Evolutionary conservation across 2,113 vertebrate genomes (phyloP), one percentile per base, ranked within the genome.

Genomic region (Lepus timidus): DNA sequence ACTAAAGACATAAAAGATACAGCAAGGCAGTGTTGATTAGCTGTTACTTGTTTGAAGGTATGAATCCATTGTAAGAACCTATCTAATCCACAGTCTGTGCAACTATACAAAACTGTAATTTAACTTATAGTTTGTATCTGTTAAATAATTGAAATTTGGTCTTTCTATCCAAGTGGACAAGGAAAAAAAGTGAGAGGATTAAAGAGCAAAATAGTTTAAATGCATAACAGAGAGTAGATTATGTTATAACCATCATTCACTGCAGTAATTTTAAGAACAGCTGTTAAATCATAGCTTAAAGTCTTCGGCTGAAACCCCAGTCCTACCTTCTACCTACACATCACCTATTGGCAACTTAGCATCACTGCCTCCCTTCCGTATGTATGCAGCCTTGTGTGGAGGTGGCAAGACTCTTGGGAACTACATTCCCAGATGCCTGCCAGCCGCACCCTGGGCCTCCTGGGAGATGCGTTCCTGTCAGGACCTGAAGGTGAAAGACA

Each of bases 131-230:
- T 17, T 94, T 83, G 70, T 62, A 49, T n/a, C 39, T 85, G 31
- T 76, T 82, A 92, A 49, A 79, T 52, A 6, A 71, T 44, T 71
- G 17, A 92, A 90, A 73, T 67, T 52, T 75, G 87, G 75, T 62
- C 73, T 80, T 93, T 67, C 23, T 90, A 36, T 93, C 51, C 29
- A 82, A 94, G 58, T 83, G 22, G 55, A 36, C 13, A 68, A 88
- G 52, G 51, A 92, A 89, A 79, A 82, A 75, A 93, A 88, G 25
- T 55, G 16, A 55, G 64, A 51, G 71, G 16, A 33, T 74, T 58
- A 85, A 83, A 85, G 55, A 80, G 39, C 11, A 84, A 88, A 95
- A 75, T 68, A 20, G 8, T 29, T 52, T 73, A 79, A 90, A 23
- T 33, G 20, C 27, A 14, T 65, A 91, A n/a, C 25, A n/a, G 44